A percentile compares a stretch with the other conserved stretches of the same genome.
These are phyloP conservation scores for Drosophila niveifrons DNA, from an alignment of 2,888 invertebrate genomes.

Conservation along the genomic window DNA sequence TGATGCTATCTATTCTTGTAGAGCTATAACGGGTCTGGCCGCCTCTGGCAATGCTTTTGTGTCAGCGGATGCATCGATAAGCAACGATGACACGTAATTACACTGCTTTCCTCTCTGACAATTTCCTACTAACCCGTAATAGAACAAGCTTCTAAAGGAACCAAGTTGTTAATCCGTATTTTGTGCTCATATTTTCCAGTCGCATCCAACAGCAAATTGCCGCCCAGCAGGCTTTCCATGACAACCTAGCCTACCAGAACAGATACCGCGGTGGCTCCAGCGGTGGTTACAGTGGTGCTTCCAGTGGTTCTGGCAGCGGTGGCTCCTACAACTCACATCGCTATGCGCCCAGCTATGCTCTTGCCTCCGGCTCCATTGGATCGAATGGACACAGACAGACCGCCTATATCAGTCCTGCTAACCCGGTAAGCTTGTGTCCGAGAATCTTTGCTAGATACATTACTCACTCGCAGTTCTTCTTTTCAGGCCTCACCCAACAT, in stretches of 20 bases:
- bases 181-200: conserved; percentile 34
- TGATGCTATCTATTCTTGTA: conserved; percentile 63
- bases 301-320: conserved; percentile 19
- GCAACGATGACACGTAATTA: conserved; percentile 83
- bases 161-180: not conserved
- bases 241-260: conserved; percentile 67
- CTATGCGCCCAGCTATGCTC: conserved; percentile 85
- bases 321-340: conserved; percentile 63
- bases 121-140: conserved; percentile 18
- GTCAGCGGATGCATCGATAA: conserved; percentile 80
- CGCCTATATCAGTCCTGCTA: conserved; percentile 87
- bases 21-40: conserved; percentile 75
- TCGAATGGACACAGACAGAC: conserved; percentile 87
- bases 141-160: too few relatives aligned
- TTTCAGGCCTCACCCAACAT: conserved; percentile 81
- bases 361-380: conserved; percentile 87
- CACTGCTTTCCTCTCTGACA: conserved; percentile 23
- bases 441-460: fast-evolving
- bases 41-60: conserved; percentile 81
- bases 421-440: conserved; percentile 86
- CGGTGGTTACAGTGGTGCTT: not conserved
- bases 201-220: conserved; percentile 81
- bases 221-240: conserved; percentile 78
- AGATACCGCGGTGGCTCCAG: conserved; percentile 44
- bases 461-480: not conserved